Conservation (phyloP, 2,797 vertebrate genomes). For the Momotus momota region DNA sequence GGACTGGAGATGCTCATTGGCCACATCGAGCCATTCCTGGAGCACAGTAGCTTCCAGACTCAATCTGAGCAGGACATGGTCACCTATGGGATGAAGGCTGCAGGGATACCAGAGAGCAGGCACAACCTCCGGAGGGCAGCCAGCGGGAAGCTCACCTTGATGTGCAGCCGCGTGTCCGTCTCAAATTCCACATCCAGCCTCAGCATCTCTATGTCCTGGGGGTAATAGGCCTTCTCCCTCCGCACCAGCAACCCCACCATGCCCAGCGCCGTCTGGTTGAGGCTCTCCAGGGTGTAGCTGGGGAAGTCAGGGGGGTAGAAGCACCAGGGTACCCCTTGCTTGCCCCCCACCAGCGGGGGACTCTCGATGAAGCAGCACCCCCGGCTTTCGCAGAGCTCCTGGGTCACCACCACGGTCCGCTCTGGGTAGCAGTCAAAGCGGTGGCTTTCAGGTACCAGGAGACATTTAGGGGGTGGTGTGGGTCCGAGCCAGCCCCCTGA, state of each 20-base stretch:
- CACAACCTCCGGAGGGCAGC: background rate
- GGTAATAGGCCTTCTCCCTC: conserved; percentile 85
- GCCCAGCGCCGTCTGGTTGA: conserved; percentile 80
- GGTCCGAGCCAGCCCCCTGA: conserved; percentile 1
- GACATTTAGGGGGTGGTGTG: conserved; percentile 59
- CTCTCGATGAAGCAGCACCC: conserved; percentile 86
- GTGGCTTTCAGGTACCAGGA: conserved; percentile 71
- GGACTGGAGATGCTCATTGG: background rate
- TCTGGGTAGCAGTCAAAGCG: conserved; percentile 92
- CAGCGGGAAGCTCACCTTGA: conserved; percentile 80
- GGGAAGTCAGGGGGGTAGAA: conserved; percentile 87
- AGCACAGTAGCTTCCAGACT: background rate
- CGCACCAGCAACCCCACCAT: conserved; percentile 79
- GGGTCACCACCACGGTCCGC: conserved; percentile 80
- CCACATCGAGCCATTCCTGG: background rate
- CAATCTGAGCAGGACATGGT: background rate
- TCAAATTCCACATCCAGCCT: conserved; percentile 83
- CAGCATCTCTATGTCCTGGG: conserved; percentile 81
- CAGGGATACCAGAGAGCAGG: background rate
- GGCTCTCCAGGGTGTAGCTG: conserved; percentile 82
- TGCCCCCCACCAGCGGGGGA: rapidly evolving
- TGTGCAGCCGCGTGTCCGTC: conserved; percentile 81
- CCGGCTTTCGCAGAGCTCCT: conserved; percentile 84
- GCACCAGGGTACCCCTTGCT: conserved; percentile 86
- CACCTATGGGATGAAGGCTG: background rate